Conservation (phyloP, 2,888 invertebrate species). For the Parnassius mnemosyne region DNA sequence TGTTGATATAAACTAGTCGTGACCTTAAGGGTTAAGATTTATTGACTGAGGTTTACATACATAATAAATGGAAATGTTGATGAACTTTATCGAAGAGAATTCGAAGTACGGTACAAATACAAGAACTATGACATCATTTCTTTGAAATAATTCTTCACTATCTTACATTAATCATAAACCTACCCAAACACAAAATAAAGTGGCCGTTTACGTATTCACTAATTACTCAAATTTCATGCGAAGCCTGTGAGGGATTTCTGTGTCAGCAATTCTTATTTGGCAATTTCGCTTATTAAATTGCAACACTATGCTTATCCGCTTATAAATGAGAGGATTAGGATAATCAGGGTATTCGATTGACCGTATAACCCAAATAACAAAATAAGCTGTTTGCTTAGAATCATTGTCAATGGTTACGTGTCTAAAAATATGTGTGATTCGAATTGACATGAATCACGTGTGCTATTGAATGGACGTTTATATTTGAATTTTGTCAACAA, state of each 20-base stretch:
- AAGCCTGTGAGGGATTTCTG: not conserved
- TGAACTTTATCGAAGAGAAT: conserved; percentile 43
- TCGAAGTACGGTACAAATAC: not conserved
- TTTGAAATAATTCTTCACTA: not conserved
- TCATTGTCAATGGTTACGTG: conserved; percentile 44
- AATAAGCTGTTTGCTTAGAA: conserved; percentile 31
- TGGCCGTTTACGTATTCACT: too few species aligned
- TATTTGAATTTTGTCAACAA: conserved; percentile 11
- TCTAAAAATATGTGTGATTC: conserved; percentile 56
- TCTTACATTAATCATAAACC: too few species aligned
- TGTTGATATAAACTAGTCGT: conserved; percentile 37
- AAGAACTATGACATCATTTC: not conserved
- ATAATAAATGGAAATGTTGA: conserved; percentile 55
- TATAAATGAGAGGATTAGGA: too few species aligned
- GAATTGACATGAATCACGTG: conserved; percentile 46
- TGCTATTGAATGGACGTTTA: conserved; percentile 20
- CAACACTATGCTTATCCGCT: too few species aligned
- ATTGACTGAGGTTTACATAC: conserved; percentile 42
- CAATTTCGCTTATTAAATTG: not conserved
- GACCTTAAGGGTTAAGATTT: conserved; percentile 48
- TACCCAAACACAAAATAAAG: too few species aligned
- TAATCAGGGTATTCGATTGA: not conserved
- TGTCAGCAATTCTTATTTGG: not conserved
- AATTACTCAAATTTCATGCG: not conserved
- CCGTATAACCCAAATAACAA: conserved; percentile 15